Conservation (phyloP, 2,888 invertebrate species). For the Parthenolecanium corni region DNA sequence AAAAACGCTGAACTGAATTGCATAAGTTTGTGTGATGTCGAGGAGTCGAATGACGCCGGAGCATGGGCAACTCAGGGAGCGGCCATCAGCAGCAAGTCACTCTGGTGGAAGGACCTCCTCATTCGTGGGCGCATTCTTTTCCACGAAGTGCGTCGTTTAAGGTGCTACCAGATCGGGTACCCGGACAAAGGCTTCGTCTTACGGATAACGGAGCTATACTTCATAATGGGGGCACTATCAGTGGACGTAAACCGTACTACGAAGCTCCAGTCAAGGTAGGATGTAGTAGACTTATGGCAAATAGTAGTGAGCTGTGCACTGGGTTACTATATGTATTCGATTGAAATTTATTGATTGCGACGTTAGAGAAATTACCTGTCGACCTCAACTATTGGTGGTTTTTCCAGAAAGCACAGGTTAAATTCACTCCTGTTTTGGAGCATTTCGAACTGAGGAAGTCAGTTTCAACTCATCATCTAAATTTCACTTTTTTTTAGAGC, state of each 20-base stretch:
- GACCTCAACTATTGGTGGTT: too few species aligned
- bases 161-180: slow-evolving; percentile 57
- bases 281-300: too few species aligned
- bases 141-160: slow-evolving; percentile 38
- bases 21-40: slow-evolving; percentile 15
- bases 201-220: slow-evolving; percentile 75
- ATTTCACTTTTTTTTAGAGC: too few species aligned
- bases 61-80: slow-evolving; percentile 31
- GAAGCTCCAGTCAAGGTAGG: not conserved
- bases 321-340: too few species aligned
- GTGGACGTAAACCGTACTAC: slow-evolving; percentile 36
- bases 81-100: slow-evolving; percentile 30
- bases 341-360: too few species aligned
- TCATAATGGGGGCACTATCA: slow-evolving; percentile 71
- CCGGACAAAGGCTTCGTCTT: slow-evolving; percentile 56
- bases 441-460: too few species aligned
- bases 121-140: slow-evolving; percentile 34
- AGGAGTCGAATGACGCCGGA: slow-evolving; percentile 5
- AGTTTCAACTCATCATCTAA: too few species aligned
- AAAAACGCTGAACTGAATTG: not conserved
- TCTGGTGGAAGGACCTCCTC: slow-evolving; percentile 30
- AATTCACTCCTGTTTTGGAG: too few species aligned
- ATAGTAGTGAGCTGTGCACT: too few species aligned
- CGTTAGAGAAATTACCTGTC: too few species aligned
- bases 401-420: too few species aligned